Conservation (phyloP, 2,113 vertebrate species). For the Seriola quinqueradiata region DNA sequence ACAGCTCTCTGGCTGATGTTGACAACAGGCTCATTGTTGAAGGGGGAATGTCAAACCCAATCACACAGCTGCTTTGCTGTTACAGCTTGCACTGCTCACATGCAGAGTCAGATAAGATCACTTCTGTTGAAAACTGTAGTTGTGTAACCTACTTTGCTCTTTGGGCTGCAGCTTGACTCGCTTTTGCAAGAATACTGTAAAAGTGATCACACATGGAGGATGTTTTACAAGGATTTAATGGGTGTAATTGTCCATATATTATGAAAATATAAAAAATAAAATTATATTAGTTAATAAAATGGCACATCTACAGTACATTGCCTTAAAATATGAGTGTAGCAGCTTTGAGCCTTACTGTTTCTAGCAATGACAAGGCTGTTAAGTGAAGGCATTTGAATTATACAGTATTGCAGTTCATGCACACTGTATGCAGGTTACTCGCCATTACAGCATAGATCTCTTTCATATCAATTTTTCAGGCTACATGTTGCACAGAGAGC, state of each 20-base stretch:
- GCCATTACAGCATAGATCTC: background rate
- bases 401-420: conserved; percentile 3
- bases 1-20: conserved; percentile 56
- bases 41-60: conserved; percentile 63
- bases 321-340: background rate
- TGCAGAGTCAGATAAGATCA: conserved; percentile 73
- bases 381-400: conserved; percentile 27
- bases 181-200: conserved; percentile 24
- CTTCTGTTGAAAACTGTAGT: conserved; percentile 57
- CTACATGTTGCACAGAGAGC: conserved; percentile 4
- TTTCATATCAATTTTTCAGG: conserved; percentile 7
- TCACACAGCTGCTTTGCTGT: conserved; percentile 71
- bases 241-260: background rate
- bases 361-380: background rate
- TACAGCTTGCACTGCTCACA: conserved; percentile 59
- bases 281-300: background rate
- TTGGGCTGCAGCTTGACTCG: conserved; percentile 33
- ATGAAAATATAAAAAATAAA: background rate
- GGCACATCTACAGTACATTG: background rate
- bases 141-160: conserved; percentile 71
- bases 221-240: background rate
- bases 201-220: background rate
- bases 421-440: background rate
- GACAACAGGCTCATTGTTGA: conserved; percentile 74
- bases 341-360: background rate